Evolutionary conservation across 2,797 vertebrate genomes (phyloP), one percentile per base, ranked within the genome.

Genomic region (Enteromius paludinosus): DNA sequence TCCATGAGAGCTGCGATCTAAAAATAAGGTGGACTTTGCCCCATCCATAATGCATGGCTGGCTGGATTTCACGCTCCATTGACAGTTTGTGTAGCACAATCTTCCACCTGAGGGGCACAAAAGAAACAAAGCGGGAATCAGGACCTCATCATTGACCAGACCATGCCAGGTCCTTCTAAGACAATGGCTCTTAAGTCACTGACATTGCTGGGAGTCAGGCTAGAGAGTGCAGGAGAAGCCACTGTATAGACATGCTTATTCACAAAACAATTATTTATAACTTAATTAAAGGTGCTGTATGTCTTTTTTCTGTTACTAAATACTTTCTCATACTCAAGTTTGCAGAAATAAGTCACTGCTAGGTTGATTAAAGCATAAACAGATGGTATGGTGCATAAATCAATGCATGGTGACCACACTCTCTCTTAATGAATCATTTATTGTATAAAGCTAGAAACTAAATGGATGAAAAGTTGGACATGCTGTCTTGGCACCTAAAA

Each of bases 81-180:
- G 82, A 69, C 30, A 56, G 78, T 82, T 86, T 84, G 84, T 88
- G 84, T 86, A 76, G 75, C 71, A 68, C 81, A 78, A 82, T 83
- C 82, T 85, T 78, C 82, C 64, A 78, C 72, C 64, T 77, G 79
- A 82, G 76, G 70, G 79, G 64, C 66, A 61, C 71, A 49, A 84
- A 84, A 47, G 66, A 87, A 84, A 76, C 66, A 56, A 73, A 85
- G 59, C 62, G 18, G 72, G 62, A 78, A 62, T 83, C 54, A 84
- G 30, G 68, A 76, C 65, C 80, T 79, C 80, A 82, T 64, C 23
- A 28, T 74, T 49, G 69, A 73, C 69, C 62, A 72, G 82, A 84
- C 28, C 69, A 45, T 85, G 41, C 43, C 30, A 25, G 49, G 66
- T 61, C 54, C 33, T 59, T 66, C 61, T 54, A 69, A 81, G 79